phyloP scores from a whole-genome alignment of 2,113 vertebrate genomes.

The Sminthopsis crassicaudata region DNA sequence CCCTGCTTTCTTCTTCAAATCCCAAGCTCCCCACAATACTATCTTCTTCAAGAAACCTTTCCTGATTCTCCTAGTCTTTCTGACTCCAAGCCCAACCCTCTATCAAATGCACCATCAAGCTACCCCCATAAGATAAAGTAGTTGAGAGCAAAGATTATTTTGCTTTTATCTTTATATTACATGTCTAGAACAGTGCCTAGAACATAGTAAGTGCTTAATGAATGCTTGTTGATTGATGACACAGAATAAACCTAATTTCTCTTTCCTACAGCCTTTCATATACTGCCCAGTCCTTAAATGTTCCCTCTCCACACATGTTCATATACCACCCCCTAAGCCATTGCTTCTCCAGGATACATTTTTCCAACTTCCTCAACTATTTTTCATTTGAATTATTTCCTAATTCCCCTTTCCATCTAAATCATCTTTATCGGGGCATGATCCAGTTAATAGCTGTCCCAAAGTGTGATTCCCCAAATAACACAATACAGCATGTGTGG shows the following conservation, averaged over 20 bases:
- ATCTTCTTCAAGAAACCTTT: background rate
- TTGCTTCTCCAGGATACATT: background rate
- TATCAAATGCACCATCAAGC: background rate
- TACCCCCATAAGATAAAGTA: background rate
- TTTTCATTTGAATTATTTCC: background rate
- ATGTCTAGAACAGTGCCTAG: background rate
- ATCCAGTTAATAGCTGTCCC: background rate
- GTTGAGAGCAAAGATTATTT: background rate
- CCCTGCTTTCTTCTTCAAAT: background rate
- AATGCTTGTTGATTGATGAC: background rate
- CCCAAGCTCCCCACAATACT: background rate
- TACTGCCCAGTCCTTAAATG: background rate
- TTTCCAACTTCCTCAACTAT: background rate
- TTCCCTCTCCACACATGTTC: background rate
- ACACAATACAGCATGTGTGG: background rate
- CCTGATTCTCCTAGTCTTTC: background rate
- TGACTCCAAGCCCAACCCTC: background rate
- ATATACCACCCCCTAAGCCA: background rate
- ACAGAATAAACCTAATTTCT: background rate
- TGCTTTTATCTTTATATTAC: background rate
- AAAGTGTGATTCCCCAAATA: background rate
- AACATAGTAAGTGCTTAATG: background rate
- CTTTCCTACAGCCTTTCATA: background rate
- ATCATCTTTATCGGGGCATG: background rate
- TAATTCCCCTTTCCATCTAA: background rate